Evolutionary conservation across 2,113 vertebrate genomes (phyloP).

Genomic region (Bubo blakistoni): DNA sequence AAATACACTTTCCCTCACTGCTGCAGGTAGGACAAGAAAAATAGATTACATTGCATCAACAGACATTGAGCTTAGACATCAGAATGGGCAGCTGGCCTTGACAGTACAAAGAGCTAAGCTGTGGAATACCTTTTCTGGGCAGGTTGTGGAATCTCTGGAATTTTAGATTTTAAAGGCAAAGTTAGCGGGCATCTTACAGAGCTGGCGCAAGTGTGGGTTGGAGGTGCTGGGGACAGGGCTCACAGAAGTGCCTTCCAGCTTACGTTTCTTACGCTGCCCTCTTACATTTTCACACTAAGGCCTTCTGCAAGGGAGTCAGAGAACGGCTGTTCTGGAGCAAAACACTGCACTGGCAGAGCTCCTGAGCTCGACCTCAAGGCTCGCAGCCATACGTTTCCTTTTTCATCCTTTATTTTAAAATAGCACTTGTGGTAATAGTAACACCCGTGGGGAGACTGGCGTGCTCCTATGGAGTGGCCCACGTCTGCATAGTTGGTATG

Average conservation of each 20-base stretch:
- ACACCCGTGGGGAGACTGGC: background rate
- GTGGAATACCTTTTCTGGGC: background rate
- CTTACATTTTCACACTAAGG: background rate
- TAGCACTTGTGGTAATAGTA: background rate
- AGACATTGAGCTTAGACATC: background rate
- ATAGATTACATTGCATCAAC: background rate
- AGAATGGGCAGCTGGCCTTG: background rate
- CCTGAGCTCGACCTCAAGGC: background rate
- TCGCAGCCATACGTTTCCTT: background rate
- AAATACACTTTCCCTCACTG: background rate
- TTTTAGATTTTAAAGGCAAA: background rate
- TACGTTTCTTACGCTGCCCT: rapidly evolving
- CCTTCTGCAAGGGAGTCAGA: background rate
- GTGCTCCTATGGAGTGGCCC: background rate
- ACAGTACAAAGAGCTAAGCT: background rate
- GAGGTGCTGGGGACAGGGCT: background rate
- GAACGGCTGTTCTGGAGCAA: background rate
- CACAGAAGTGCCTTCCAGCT: background rate
- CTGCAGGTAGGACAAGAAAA: background rate
- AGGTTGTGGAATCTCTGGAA: background rate
- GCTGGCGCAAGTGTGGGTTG: background rate
- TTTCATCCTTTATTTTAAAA: background rate
- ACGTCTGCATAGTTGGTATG: rapidly evolving
- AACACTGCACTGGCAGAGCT: background rate
- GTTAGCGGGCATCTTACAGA: background rate